Conservation (phyloP, 2,113 vertebrate species). For the Rhea americana region DNA sequence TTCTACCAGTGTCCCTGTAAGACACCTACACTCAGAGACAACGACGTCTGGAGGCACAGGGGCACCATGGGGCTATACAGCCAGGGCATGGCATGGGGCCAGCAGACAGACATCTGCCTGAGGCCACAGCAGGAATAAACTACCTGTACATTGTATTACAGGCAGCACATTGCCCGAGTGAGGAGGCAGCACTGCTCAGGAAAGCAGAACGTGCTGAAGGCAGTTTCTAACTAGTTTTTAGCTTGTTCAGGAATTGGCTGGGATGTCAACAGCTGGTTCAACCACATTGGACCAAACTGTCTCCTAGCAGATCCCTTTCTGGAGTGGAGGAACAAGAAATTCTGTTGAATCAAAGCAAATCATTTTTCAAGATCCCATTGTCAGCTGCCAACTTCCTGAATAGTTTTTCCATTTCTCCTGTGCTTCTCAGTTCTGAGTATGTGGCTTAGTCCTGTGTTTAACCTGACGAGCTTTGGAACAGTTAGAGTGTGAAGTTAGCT, state of each 20-base stretch:
- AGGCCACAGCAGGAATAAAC: not conserved
- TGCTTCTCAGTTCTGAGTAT: not conserved
- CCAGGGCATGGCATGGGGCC: not conserved
- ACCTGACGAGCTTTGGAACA: not conserved
- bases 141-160: not conserved
- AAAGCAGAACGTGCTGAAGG: not conserved
- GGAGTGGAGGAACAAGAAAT: not conserved
- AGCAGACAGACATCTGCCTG: not conserved
- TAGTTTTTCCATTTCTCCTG: constrained; percentile 8
- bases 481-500: constrained; percentile 11
- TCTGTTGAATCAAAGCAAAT: constrained; percentile 23
- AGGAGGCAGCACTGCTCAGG: accelerated
- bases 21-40: not conserved
- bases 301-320: constrained; percentile 1
- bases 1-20: not conserved
- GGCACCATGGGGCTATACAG: no score
- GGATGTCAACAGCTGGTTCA: constrained; percentile 19
- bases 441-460: not conserved
- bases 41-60: not conserved
- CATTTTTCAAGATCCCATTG: not conserved
- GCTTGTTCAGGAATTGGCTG: not conserved
- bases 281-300: not conserved
- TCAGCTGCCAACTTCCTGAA: constrained; percentile 38
- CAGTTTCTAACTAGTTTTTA: not conserved
- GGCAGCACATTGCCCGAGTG: not conserved